Evolutionary conservation across 2,888 invertebrate genomes (phyloP), one percentile per base, ranked within the genome.

Genomic region (Aporophyla lueneburgensis): DNA sequence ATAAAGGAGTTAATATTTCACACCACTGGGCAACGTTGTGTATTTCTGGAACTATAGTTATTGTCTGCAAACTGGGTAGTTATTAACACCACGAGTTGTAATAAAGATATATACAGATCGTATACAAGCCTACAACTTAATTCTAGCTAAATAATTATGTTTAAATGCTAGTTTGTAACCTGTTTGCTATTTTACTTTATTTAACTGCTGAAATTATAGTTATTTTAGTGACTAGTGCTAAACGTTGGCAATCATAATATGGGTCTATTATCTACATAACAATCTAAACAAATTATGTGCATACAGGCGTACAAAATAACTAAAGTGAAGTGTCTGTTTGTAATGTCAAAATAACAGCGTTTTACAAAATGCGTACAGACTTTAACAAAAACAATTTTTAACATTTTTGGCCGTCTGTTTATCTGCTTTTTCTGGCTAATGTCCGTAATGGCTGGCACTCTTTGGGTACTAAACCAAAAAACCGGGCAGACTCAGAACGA

Each of bases 61-160:
- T 40, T 54, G 33, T 3, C 56, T 6, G 24, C 51, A 10, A 16
- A 19, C 40, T 71, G 19, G 43, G 27, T 51, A 77, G 58, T 68
- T 71, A 76, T 76, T 71, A 71, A 24, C 46, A 63, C 66, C 46
- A 19, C n/a, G 9, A 49, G 67, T 58, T 53, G 67, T 68, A 63
- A 71, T 76, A 80, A 75, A 75, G 81, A 80, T 80, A n/a, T n/a
- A n/a, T n/a, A 75, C n/a, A 63, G 10, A 82, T 76, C 76, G 53
- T 21, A 67, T 24, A 16, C 78, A 59, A 67, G 53, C 76, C 49
- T 63, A 63, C 80, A 65, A 71, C 76, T 71, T 80, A 71, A 76
- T 81, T 63, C 56, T 7, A 46, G 53, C 27, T 63, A 7, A 81
- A 74, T 46, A 76, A 71, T 56, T 63, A 68, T 56, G 27, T 63